Conservation (phyloP, 2,888 invertebrate species). For the Melanostoma mellinum region DNA sequence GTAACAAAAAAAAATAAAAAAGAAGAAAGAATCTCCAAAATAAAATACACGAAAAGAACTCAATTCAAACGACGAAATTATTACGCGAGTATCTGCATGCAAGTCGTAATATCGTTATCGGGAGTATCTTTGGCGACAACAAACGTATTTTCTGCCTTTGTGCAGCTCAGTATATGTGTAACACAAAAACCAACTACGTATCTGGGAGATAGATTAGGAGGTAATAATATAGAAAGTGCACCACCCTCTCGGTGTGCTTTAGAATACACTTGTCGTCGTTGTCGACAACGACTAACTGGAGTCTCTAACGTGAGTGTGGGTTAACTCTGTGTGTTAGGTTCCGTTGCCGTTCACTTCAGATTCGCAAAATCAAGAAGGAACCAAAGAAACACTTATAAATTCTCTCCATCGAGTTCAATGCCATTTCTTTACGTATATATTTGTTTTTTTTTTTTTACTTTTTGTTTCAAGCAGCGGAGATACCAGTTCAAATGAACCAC, state of each 20-base stretch:
- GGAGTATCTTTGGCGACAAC: constrained; percentile 39
- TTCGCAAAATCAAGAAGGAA: constrained; percentile 56
- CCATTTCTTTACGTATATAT: constrained; percentile 47
- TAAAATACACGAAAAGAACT: constrained; percentile 10
- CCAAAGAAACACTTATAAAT: constrained; percentile 62
- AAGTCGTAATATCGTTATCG: constrained; percentile 59
- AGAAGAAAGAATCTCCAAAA: constrained; percentile 35
- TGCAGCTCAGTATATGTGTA: not conserved
- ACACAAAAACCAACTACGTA: constrained; percentile 6
- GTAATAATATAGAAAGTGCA: constrained; percentile 62
- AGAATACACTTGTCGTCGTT: constrained; percentile 52
- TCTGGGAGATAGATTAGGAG: constrained; percentile 52
- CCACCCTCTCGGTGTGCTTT: constrained; percentile 30
- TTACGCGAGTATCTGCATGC: constrained; percentile 30
- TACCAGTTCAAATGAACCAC: constrained; percentile 34
- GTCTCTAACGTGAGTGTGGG: constrained; percentile 9
- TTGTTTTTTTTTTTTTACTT: not conserved
- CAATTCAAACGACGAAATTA: constrained; percentile 17
- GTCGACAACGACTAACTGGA: constrained; percentile 55
- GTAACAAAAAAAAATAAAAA: constrained; percentile 8
- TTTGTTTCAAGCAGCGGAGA: constrained; percentile 21
- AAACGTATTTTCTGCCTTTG: constrained; percentile 23
- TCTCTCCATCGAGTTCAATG: constrained; percentile 69
- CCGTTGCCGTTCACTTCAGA: constrained; percentile 2
- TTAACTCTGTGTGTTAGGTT: not conserved